Conservation (phyloP, 1,140 invertebrate species). For the Cyphomyrmex costatus region DNA sequence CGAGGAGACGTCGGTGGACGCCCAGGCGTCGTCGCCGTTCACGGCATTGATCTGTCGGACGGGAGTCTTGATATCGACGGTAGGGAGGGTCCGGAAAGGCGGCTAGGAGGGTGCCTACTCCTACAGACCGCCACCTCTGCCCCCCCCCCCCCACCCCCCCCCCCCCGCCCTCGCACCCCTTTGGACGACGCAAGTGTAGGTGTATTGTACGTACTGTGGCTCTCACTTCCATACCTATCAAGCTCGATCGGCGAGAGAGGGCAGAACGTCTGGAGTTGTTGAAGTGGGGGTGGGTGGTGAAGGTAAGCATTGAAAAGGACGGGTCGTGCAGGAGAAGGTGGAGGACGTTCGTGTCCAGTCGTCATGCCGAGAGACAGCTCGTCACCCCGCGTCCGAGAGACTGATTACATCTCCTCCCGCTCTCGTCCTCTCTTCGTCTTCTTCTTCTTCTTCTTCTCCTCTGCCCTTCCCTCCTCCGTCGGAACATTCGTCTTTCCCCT, state of each 20-base stretch:
- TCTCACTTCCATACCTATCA: constrained; percentile 63
- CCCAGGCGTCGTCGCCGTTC: constrained; percentile 83
- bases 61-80: constrained; percentile 85
- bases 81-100: constrained; percentile 75
- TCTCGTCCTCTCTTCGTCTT: constrained; percentile 16
- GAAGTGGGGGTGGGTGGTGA: constrained; percentile 50
- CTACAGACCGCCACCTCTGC: constrained; percentile 26
- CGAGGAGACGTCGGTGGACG: constrained; percentile 79
- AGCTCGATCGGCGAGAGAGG: constrained; percentile 43
- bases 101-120: constrained; percentile 69
- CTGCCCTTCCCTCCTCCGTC: constrained; percentile 4
- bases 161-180: background rate
- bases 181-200: constrained; percentile 45
- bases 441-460: background rate
- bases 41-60: constrained; percentile 86
- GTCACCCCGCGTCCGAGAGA: constrained; percentile 78
- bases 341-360: constrained; percentile 73
- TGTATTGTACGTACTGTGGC: constrained; percentile 59
- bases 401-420: constrained; percentile 74
- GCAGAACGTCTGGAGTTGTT: constrained; percentile 44
- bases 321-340: constrained; percentile 57
- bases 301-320: constrained; percentile 57
- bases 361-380: constrained; percentile 81
- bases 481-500: constrained; percentile 17
- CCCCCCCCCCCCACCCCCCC: background rate